Conservation (phyloP, 2,113 vertebrate species). For the Nothocercus nigrocapillus region DNA sequence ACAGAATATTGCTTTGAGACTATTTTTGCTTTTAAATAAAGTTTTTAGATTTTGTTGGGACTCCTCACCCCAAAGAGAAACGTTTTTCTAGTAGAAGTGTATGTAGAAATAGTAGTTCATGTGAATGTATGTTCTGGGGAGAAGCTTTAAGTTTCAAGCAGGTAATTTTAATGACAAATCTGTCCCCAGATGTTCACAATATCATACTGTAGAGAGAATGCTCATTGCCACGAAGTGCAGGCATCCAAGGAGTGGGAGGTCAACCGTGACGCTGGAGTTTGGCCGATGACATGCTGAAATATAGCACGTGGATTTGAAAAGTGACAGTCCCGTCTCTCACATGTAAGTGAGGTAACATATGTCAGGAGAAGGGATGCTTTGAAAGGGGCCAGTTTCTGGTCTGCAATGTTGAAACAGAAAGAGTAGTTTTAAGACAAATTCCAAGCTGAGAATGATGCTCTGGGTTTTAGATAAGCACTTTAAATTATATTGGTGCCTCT, state of each 20-base stretch:
- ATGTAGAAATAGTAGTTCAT: not conserved
- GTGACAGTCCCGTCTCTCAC: rapidly evolving
- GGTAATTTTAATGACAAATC: not conserved
- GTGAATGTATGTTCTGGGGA: not conserved
- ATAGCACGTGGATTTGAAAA: not conserved
- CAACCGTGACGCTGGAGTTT: not conserved
- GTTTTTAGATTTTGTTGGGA: not conserved
- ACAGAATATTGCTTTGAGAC: not conserved
- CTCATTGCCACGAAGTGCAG: not conserved
- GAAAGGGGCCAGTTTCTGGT: not conserved
- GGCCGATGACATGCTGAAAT: not conserved
- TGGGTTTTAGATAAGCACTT: not conserved
- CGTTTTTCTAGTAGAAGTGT: not conserved
- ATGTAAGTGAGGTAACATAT: not conserved
- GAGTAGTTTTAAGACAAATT: not conserved
- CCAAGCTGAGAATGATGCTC: not conserved
- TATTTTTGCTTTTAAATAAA: not conserved
- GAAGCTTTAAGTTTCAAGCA: not conserved
- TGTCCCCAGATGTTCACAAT: not conserved
- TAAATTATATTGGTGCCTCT: not conserved
- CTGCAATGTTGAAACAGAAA: not conserved
- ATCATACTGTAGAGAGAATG: not conserved
- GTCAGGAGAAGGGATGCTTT: not conserved
- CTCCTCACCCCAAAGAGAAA: not conserved
- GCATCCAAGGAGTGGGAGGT: not conserved